Base-by-base conservation (phyloP, 2,113 vertebrate genomes). In the Riparia riparia region DNA sequence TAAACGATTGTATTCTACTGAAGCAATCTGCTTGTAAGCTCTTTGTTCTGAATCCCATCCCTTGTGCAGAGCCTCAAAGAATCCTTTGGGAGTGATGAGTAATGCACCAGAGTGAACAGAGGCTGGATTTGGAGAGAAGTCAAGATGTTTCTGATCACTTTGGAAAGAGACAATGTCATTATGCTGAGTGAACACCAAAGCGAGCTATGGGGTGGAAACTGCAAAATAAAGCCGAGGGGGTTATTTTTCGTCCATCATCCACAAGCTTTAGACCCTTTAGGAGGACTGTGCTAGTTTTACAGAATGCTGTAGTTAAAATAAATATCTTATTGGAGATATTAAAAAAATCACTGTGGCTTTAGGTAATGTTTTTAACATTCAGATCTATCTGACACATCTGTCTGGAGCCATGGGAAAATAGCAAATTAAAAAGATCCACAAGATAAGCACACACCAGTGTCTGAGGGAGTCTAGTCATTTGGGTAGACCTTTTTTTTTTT, bases 351-450 rank as follows among this genome's bases (percentile, higher is more conserved):
- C 47, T 91, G 66, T 94, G 87, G 80, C 95, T 96, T 92, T 81
- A 96, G 86, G 90, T 94, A 70, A 97, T 93, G 79, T 96, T 97
- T 95, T 96, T 80, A 95, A 82, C 71, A 84, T 91, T 97, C 92
- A 78, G 77, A 86, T 95, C 88, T 82, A 39, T 91, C 93, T 96
- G 92, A 82, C 89, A 92, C 85, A 97, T 97, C 95, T 96, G 86
- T 96, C 87, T 96, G 86, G 94, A 96, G 94, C 94, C 96, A 93
- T 82, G 93, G 96, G 96, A 97, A 96, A 95, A 97, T 31, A 56
- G 53, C 86, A 96, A 96, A 97, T 97, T 96, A 97, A 97, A 97
- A 83, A 90, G 89, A 95, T 92, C 74, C 70, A 96, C 86, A 84
- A 88, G 81, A 94, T 92, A 94, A 12, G 63, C 86, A 97, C 83